A percentile compares a stretch with the other conserved stretches of the same genome.
These are phyloP conservation scores for Petrophora chlorosata DNA, from an alignment of 2,888 invertebrate genomes.

Conservation along the genomic window DNA sequence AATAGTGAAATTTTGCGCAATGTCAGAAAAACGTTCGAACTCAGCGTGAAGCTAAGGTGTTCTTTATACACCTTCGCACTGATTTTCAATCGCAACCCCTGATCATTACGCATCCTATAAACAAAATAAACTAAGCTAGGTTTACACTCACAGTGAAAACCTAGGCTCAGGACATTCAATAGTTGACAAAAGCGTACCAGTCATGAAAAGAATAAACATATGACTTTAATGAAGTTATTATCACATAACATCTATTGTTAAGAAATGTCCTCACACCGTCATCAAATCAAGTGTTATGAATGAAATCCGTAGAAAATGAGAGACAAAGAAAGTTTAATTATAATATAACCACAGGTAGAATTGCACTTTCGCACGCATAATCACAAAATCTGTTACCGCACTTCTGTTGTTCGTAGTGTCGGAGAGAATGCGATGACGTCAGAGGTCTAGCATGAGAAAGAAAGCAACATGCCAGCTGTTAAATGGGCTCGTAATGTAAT, in stretches of 20 bases:
- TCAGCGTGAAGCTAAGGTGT: too few relatives aligned
- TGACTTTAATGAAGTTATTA: constrained; percentile 13
- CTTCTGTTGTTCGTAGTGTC: constrained; percentile 17
- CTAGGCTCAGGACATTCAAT: constrained; percentile 2
- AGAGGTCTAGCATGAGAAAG: constrained; percentile 29
- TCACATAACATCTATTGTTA: constrained; percentile 17
- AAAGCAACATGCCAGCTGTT: constrained; percentile 18
- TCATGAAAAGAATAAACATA: constrained; percentile 8
- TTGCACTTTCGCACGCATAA: constrained; percentile 42
- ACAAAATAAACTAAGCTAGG: too few relatives aligned
- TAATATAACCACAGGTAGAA: constrained; percentile 29
- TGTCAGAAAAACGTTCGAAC: too few relatives aligned
- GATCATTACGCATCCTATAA: too few relatives aligned
- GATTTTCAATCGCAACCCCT: too few relatives aligned
- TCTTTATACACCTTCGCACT: too few relatives aligned
- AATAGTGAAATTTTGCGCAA: too few relatives aligned
- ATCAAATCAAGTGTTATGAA: constrained; percentile 15
- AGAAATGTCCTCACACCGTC: constrained; percentile 8
- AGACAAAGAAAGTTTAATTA: constrained; percentile 39
- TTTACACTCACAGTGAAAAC: too few relatives aligned
- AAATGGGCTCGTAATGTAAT: constrained; percentile 2
- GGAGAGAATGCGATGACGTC: constrained; percentile 33
- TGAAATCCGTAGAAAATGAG: constrained; percentile 24
- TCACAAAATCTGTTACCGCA: constrained; percentile 35
- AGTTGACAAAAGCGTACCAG: background rate